A percentile compares a stretch with the other conserved stretches of the same genome.
Conservation (phyloP, 2,888 invertebrate genomes). For the Rhyacophila evoluta region DNA sequence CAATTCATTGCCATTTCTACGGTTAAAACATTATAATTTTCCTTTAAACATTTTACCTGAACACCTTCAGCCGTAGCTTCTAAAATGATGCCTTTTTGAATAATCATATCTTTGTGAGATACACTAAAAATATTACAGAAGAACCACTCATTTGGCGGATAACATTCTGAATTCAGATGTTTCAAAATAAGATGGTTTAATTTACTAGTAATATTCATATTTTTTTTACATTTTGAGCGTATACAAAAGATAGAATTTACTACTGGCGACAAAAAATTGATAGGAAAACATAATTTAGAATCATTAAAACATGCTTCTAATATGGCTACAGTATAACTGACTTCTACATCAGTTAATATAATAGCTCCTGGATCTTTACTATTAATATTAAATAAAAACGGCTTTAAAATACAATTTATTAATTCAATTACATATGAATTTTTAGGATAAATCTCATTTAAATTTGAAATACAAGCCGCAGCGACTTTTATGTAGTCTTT, state of each 20-base stretch:
- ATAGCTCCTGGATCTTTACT: conserved; percentile 61
- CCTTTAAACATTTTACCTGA: conserved; percentile 59
- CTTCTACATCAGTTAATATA: conserved; percentile 62
- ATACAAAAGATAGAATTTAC: conserved; percentile 65
- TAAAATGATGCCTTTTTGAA: conserved; percentile 56
- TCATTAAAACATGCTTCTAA: conserved; percentile 62
- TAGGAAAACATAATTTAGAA: conserved; percentile 61
- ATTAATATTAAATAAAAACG: conserved; percentile 56
- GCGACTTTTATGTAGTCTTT: conserved; percentile 67
- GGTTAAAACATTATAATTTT: conserved; percentile 56
- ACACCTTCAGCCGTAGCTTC: conserved; percentile 65
- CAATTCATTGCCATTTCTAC: conserved; percentile 60
- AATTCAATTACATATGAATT: conserved; percentile 62
- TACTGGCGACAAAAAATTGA: conserved; percentile 61
- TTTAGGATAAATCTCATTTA: conserved; percentile 67
- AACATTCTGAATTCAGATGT: conserved; percentile 46
- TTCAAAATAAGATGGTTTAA: conserved; percentile 62
- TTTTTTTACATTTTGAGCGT: conserved; percentile 61
- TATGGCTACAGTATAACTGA: conserved; percentile 62
- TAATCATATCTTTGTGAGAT: conserved; percentile 54
- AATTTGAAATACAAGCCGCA: conserved; percentile 68
- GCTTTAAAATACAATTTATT: conserved; percentile 59
- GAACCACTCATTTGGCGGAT: conserved; percentile 57
- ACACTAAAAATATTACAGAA: conserved; percentile 52
- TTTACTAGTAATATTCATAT: conserved; percentile 60